A percentile compares a stretch with the other conserved stretches of the same genome.
phyloP scores from a whole-genome alignment of 2,113 vertebrate species.

The Gadus chalcogrammus region DNA sequence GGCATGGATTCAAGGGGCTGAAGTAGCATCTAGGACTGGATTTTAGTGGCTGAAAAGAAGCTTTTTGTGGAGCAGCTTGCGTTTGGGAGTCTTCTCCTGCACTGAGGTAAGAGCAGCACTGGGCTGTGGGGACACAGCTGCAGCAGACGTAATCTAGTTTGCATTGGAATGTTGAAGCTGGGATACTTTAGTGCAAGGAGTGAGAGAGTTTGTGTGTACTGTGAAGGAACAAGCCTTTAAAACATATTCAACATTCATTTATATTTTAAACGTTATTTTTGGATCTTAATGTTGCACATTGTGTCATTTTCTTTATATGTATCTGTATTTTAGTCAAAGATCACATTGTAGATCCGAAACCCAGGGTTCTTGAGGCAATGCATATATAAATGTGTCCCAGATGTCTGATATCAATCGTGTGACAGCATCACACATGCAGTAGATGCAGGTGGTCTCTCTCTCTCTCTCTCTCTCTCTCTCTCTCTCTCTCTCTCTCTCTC shows the following conservation, averaged over 20 bases:
- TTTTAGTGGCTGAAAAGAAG: conserved; percentile 35
- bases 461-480: conserved; percentile 3
- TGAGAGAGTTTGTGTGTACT: no score
- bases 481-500: conserved; percentile 32
- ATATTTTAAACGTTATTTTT: no score
- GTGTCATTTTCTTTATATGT: no score
- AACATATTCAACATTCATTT: no score
- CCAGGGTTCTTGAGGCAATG: no score
- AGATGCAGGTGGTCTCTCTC: conserved; percentile 63
- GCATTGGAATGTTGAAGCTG: conserved; percentile 4
- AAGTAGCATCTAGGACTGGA: conserved; percentile 51
- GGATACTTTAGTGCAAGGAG: background rate
- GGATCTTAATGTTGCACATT: no score
- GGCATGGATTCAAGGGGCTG: conserved; percentile 54
- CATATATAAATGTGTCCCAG: no score
- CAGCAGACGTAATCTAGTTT: conserved; percentile 19
- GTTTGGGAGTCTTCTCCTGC: conserved; percentile 41
- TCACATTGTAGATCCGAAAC: no score
- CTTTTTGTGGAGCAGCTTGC: conserved; percentile 15
- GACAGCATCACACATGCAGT: conserved; percentile 35
- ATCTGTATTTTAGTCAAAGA: no score
- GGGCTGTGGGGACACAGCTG: conserved; percentile 16
- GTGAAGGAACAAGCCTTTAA: no score
- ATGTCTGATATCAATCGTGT: conserved; percentile 38
- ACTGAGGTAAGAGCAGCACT: conserved; percentile 56